phyloP scores from a whole-genome alignment of 2,797 vertebrate genomes.

The Ceryle rudis region DNA sequence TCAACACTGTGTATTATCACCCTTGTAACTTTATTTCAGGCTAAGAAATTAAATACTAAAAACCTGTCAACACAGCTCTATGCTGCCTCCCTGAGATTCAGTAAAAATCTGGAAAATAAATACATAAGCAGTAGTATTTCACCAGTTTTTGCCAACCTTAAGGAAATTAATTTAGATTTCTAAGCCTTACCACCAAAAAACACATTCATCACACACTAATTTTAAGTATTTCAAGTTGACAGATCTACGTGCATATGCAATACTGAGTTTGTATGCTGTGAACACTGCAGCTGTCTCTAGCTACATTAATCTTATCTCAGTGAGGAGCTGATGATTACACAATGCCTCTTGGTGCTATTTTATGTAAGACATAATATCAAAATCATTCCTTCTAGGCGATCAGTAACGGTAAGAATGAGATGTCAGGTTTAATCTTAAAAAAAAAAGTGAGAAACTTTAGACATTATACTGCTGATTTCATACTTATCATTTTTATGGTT shows the following conservation, averaged over 20 bases:
- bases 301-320: neutral
- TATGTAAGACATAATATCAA: neutral
- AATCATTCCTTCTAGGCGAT: neutral
- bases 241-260: neutral
- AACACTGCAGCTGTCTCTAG: neutral
- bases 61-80: conserved; percentile 28
- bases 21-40: neutral
- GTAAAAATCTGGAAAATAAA: conserved; percentile 7
- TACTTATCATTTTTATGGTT: neutral
- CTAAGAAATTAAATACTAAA: neutral
- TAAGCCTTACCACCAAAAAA: neutral
- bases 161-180: neutral
- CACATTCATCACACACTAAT: neutral
- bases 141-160: neutral
- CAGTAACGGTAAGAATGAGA: neutral
- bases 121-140: neutral
- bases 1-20: neutral
- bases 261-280: neutral
- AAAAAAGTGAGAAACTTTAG: neutral
- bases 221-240: neutral
- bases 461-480: neutral
- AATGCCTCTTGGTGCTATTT: neutral
- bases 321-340: neutral
- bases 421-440: neutral
- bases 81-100: conserved; percentile 66